Conservation (phyloP, 2,797 vertebrate species). For the Melopsittacus undulatus region DNA sequence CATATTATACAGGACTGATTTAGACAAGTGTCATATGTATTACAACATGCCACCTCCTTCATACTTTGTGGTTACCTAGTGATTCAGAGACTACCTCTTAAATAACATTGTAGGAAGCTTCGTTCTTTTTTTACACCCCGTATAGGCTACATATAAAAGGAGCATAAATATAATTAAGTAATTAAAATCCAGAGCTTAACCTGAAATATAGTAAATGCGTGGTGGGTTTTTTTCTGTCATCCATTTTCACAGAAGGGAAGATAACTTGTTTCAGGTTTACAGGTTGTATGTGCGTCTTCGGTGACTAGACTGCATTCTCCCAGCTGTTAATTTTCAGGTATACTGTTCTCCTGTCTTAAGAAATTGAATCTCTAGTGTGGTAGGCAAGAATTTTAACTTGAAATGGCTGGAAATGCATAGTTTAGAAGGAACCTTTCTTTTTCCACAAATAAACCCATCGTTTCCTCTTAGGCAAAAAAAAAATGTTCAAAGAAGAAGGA, state of each 20-base stretch:
- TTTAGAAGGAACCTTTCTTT: neutral
- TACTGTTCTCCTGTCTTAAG: neutral
- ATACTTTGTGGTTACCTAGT: neutral
- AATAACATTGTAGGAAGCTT: neutral
- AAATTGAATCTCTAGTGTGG: neutral
- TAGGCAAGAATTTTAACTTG: neutral
- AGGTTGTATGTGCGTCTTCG: neutral
- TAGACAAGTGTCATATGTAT: neutral
- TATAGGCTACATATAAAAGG: neutral
- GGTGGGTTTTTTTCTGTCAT: accelerated
- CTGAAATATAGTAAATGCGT: neutral
- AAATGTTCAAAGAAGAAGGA: neutral
- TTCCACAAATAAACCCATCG: neutral
- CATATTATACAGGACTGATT: neutral
- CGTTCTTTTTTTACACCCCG: neutral
- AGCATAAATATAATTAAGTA: neutral
- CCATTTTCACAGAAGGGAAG: neutral
- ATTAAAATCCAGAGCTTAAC: neutral
- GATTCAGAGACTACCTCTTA: neutral
- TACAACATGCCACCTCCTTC: neutral
- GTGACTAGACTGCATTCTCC: neutral
- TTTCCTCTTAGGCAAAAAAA: neutral
- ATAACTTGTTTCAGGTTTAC: neutral
- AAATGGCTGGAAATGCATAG: neutral
- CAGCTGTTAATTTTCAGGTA: neutral